These are phyloP conservation scores for Tipula unca DNA, from an alignment of 2,888 invertebrate genomes.

Conservation along the genomic window DNA sequence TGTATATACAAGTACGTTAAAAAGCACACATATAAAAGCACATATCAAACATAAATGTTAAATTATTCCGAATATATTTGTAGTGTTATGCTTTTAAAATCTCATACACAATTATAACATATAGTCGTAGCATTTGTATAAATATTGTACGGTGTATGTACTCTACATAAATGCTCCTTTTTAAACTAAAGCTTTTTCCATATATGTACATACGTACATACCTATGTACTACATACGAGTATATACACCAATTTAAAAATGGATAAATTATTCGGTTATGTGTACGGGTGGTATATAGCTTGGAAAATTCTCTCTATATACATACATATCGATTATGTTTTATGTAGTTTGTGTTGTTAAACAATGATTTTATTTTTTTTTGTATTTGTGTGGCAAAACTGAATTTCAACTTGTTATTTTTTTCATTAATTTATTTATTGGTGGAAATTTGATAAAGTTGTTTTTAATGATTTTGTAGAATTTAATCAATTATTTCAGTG, in stretches of 20 bases:
- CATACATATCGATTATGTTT: neutral
- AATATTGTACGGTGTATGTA: neutral
- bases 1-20: neutral
- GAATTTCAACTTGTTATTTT: neutral
- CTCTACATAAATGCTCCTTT: neutral
- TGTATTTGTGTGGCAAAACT: neutral
- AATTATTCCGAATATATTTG: neutral
- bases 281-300: neutral
- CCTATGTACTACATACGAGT: too few relatives aligned
- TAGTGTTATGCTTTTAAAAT: slow-evolving; percentile 3
- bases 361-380: neutral
- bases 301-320: neutral
- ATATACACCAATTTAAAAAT: too few relatives aligned
- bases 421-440: neutral
- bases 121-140: too few relatives aligned
- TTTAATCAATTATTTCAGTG: neutral
- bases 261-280: neutral
- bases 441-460: neutral
- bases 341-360: neutral
- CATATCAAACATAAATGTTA: neutral
- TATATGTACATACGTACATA: too few relatives aligned
- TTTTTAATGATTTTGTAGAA: neutral
- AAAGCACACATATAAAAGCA: neutral
- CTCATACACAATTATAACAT: neutral
- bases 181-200: neutral